phyloP scores from a whole-genome alignment of 2,888 invertebrate species.

The Zele albiditarsus region DNA sequence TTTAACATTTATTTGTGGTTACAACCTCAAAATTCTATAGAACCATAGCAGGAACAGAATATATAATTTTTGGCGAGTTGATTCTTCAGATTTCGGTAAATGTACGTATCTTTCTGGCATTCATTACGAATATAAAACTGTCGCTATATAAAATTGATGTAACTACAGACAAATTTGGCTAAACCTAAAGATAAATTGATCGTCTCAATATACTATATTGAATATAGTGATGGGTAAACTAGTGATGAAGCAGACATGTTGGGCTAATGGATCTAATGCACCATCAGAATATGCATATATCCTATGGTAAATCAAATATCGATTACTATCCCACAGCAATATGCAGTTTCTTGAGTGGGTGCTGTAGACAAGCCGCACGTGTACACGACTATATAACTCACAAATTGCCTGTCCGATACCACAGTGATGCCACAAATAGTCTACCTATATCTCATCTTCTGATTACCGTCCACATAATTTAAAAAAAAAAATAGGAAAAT shows the following conservation, averaged over 20 bases:
- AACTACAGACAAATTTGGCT: too few relatives aligned
- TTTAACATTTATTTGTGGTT: too few relatives aligned
- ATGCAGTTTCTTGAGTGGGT: slow-evolving; percentile 31
- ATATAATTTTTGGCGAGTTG: too few relatives aligned
- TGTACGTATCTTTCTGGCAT: too few relatives aligned
- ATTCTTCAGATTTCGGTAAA: too few relatives aligned
- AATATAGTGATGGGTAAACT: not conserved
- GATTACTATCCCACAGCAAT: slow-evolving; percentile 30
- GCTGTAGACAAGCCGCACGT: slow-evolving; percentile 31
- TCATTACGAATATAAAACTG: too few relatives aligned
- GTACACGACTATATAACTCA: slow-evolving; percentile 29
- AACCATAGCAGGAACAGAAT: too few relatives aligned
- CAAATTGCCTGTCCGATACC: slow-evolving; percentile 36
- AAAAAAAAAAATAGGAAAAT: too few relatives aligned
- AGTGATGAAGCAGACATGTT: not conserved
- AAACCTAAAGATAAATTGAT: not conserved
- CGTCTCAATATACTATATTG: not conserved
- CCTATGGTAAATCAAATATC: slow-evolving; percentile 32
- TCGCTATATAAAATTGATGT: too few relatives aligned
- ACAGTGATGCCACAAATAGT: not conserved
- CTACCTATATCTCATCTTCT: not conserved
- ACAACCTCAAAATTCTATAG: too few relatives aligned
- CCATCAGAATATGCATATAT: slow-evolving; percentile 8
- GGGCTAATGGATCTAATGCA: not conserved
- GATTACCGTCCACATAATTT: too few relatives aligned